Evolutionary conservation across 2,113 vertebrate species (phyloP).

Genomic region (Chroicocephalus ridibundus): DNA sequence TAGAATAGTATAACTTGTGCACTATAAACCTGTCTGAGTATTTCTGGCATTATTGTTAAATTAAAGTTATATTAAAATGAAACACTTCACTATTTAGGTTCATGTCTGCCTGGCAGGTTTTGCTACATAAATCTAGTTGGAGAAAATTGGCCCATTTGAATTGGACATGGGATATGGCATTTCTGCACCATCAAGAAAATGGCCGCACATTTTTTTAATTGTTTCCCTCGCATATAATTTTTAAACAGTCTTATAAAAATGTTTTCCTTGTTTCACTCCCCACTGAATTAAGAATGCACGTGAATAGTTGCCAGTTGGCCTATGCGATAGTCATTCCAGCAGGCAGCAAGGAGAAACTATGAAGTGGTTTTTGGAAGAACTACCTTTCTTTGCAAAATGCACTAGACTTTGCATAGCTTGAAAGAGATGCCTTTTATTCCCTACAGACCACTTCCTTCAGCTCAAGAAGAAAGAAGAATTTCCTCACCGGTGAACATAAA

Average conservation of each 20-base stretch:
- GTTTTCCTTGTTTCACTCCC: slow-evolving; percentile 73
- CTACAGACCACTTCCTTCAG: slow-evolving; percentile 46
- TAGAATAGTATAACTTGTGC: background rate
- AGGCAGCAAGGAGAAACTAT: slow-evolving; percentile 61
- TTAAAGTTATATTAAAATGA: slow-evolving; percentile 67
- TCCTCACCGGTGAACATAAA: slow-evolving; percentile 23
- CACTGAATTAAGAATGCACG: slow-evolving; percentile 67
- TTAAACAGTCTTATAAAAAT: slow-evolving; percentile 72
- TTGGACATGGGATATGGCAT: slow-evolving; percentile 50
- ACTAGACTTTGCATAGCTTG: background rate
- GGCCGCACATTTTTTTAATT: slow-evolving; percentile 69
- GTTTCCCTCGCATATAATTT: slow-evolving; percentile 71
- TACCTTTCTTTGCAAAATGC: slow-evolving; percentile 18
- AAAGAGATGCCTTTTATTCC: slow-evolving; percentile 61
- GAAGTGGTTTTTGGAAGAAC: slow-evolving; percentile 55
- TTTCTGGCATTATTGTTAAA: slow-evolving; percentile 67
- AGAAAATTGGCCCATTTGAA: slow-evolving; percentile 63
- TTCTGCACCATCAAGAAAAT: slow-evolving; percentile 68
- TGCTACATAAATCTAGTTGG: slow-evolving; percentile 58
- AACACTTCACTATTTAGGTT: slow-evolving; percentile 67
- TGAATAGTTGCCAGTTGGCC: slow-evolving; percentile 67
- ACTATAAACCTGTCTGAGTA: slow-evolving; percentile 60
- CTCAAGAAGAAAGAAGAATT: slow-evolving; percentile 31
- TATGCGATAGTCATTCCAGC: slow-evolving; percentile 45
- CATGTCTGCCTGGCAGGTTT: slow-evolving; percentile 61